Evolutionary conservation across 1,140 invertebrate species (phyloP), one percentile per base, ranked within the genome.

Genomic region (Zaprionus inermis): DNA sequence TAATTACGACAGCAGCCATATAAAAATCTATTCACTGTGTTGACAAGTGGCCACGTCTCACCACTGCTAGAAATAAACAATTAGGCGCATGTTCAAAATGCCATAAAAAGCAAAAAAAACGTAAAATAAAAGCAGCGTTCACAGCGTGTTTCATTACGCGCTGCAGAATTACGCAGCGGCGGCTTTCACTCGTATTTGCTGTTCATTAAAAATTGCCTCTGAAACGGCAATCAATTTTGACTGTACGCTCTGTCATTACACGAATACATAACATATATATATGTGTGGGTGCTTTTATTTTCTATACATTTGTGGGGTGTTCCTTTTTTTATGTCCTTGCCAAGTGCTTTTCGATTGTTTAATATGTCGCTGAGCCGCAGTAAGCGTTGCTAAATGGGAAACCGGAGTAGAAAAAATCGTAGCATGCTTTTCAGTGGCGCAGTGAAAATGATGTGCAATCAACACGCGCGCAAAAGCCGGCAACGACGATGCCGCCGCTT

Each of bases 291-390:
- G 24, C 11, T 52, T 56, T 38, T 41, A 12, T 22, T 49, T 59
- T 46, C 28, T 61, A 49, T 61, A 59, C 51, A 24, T 46, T 65
- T 65, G 16, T 38, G 49, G 55, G 11, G 12, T 56, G 38, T 44
- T 44, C 38, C n/a, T 72, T 51, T 69, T 36, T 61, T 60, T 65
- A 54, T 69, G 64, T 63, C 46, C 78, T 81, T 77, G 70, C 41
- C 60, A 88, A 88, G 81, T 89, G 79, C 77, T 83, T 89, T 89
- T 83, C 84, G 70, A 88, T 88, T 88, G 83, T 88, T 88, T 88
- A 83, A 88, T 89, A 88, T 81, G 73, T 73, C 77, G 64, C 79
- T 83, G 85, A 88, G 82, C 76, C 79, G 83, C 69, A 69, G 78
- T 89, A 88, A 89, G 84, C 79, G 59, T 30, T 63, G 76, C 76